Evolutionary conservation across 2,797 vertebrate genomes (phyloP).

Genomic region (Hafferia zeledoni): DNA sequence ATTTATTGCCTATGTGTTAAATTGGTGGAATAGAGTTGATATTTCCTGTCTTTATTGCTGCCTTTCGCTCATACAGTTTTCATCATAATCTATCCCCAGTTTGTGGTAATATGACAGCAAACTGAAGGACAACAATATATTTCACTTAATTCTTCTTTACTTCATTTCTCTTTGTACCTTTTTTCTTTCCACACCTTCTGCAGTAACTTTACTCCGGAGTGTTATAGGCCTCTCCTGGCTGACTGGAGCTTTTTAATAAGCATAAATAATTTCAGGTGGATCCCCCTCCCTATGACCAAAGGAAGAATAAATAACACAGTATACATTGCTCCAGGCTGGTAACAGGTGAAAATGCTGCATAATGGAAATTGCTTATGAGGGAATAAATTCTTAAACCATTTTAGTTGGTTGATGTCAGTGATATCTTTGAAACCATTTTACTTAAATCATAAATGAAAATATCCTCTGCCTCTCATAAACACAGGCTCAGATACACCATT

Average conservation of each 20-base stretch:
- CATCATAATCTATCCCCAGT: background rate
- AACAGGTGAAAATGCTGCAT: background rate
- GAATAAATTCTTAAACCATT: constrained; percentile 1
- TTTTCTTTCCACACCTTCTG: background rate
- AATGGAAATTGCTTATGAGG: background rate
- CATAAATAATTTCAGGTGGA: background rate
- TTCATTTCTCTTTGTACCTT: background rate
- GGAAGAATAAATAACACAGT: background rate
- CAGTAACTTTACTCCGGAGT: background rate
- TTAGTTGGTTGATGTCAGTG: background rate
- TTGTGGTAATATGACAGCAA: background rate
- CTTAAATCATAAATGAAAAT: background rate
- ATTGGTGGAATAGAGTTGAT: background rate
- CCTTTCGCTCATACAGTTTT: background rate
- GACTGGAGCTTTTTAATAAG: background rate
- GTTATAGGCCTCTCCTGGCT: background rate
- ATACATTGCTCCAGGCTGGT: background rate
- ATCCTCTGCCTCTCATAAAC: background rate
- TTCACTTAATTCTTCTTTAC: background rate
- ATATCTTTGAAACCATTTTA: background rate
- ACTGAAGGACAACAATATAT: background rate
- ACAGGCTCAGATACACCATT: background rate
- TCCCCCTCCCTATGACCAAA: background rate
- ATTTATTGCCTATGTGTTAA: background rate
- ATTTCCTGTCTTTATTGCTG: background rate